A percentile compares a stretch with the other conserved stretches of the same genome.
Conservation (phyloP, 2,888 invertebrate species). For the Morinoia aosen region DNA sequence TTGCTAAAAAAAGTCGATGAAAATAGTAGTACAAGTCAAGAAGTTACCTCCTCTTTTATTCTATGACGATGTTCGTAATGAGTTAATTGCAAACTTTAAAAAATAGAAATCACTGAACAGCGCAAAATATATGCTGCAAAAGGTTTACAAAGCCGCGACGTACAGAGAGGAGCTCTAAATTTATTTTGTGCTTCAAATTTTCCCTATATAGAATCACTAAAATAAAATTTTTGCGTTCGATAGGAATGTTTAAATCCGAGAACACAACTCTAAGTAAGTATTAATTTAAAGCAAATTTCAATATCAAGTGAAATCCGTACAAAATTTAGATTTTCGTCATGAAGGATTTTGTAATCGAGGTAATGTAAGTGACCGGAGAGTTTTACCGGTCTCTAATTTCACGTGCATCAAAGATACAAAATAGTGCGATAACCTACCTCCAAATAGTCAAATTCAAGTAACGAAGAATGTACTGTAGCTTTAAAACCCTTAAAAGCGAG, state of each 20-base stretch:
- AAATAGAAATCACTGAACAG: no score
- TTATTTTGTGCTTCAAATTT: no score
- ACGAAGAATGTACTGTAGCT: background rate
- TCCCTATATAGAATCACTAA: background rate
- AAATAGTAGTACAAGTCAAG: no score
- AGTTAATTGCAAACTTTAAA: no score
- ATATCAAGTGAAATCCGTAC: background rate
- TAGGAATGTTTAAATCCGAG: background rate
- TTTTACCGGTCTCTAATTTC: background rate
- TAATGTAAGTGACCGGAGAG: background rate
- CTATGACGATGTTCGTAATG: no score
- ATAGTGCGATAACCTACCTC: background rate
- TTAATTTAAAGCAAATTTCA: background rate
- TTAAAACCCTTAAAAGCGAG: background rate
- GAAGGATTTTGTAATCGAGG: background rate
- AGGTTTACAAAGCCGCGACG: no score
- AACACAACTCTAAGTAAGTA: background rate
- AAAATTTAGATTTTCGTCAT: background rate
- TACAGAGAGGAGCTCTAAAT: no score
- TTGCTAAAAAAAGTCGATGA: no score
- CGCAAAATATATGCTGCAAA: no score
- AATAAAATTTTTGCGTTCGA: background rate
- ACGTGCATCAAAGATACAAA: background rate
- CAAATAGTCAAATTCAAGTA: background rate
- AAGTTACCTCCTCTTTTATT: no score